Base-by-base conservation (phyloP, 2,113 vertebrate species). In the Choloepus hoffmanni region DNA sequence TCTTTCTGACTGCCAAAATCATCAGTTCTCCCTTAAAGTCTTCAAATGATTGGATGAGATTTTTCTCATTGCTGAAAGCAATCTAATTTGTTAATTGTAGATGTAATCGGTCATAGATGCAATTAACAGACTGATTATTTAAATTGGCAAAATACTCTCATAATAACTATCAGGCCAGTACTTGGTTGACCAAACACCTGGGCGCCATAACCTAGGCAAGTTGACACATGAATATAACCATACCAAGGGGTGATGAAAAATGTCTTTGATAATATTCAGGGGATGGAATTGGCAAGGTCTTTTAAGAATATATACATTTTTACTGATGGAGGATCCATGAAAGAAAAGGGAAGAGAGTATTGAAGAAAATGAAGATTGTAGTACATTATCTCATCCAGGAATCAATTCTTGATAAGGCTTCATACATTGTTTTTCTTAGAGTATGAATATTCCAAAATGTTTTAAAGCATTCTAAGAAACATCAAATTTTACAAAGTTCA, bases 381-480 rank as follows among this genome's bases (percentile, higher is more conserved):
- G 73, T 36, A 30, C 50, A 43, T 87, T 85, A 45, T 88, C 87
- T 94, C 16, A 87, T 63, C 23, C n/a, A 85, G 13, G n/a, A 11
- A 24, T n/a, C 60, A 92, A 13, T 78, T 96, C 45, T 55, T 79
- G 79, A 30, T n/a, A 95, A 79, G 18, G 0, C 26, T 91, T 88
- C n/a, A 40, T 92, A 87, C 30, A 88, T 77, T 88, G 11, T 78
- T 58, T 77, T 83, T 83, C 48, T 90, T 73, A 89, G 24, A 65
- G 76, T 92, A 90, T 40, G 33, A 96, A 92, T 84, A 94, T 73
- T 93, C 1, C 73, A 58, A 94, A 70, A 90, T 33, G 43, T 26
- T 63, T 24, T 89, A 70, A 55, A 74, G 21, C 36, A 79, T 90
- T 90, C 68, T 90, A 67, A 58, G 19, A 76, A 89, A 89, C n/a